Conservation (phyloP, 1,140 invertebrate species). For the Eurosta solidaginis region DNA sequence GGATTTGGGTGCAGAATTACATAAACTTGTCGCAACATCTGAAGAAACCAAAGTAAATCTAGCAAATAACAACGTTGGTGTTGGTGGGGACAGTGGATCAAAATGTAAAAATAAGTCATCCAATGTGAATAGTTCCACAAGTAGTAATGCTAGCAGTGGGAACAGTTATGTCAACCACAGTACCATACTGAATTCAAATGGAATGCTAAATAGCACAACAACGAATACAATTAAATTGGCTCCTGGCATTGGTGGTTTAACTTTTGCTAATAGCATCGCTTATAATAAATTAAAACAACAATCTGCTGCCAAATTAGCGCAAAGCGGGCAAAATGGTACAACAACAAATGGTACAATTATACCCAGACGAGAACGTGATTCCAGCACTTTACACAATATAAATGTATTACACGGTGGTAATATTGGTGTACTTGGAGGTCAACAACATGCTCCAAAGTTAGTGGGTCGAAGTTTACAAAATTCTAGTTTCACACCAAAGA, state of each 20-base stretch:
- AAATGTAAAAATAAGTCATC: background rate
- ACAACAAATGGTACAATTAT: constrained; percentile 42
- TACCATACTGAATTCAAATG: constrained; percentile 35
- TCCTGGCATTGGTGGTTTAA: constrained; percentile 57
- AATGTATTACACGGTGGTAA: constrained; percentile 35
- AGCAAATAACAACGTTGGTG: background rate
- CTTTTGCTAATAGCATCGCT: constrained; percentile 56
- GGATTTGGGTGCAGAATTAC: constrained; percentile 46
- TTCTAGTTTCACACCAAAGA: constrained; percentile 48
- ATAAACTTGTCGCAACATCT: background rate
- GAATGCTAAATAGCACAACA: constrained; percentile 35
- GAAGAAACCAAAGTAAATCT: background rate
- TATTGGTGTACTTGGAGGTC: constrained; percentile 32
- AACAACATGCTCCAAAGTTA: constrained; percentile 39
- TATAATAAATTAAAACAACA: constrained; percentile 57
- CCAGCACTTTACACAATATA: constrained; percentile 44
- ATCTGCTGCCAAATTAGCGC: constrained; percentile 40
- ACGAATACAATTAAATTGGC: constrained; percentile 56
- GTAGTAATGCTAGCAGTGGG: background rate
- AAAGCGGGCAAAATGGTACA: constrained; percentile 31
- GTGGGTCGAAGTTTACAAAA: constrained; percentile 34
- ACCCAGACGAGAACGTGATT: constrained; percentile 47
- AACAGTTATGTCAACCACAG: constrained; percentile 21
- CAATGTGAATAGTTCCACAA: background rate
- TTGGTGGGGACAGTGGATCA: background rate